These are phyloP conservation scores for Leptopilina clavipes DNA, from an alignment of 1,140 invertebrate species.

Conservation along the genomic window DNA sequence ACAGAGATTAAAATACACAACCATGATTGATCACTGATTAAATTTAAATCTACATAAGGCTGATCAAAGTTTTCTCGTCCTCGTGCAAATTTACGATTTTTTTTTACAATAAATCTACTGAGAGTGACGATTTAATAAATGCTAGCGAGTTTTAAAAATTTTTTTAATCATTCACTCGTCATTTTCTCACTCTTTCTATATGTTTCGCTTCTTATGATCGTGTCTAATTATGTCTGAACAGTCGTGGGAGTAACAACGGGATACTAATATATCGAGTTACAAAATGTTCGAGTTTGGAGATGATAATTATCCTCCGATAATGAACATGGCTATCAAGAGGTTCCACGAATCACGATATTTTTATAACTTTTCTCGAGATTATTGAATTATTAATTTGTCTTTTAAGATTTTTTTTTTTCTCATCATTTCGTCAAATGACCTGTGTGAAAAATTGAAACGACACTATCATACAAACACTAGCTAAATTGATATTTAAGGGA, in stretches of 20 bases:
- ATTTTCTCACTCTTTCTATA: constrained; percentile 11
- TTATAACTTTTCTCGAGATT: constrained; percentile 34
- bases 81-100: constrained; percentile 15
- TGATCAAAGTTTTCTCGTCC: constrained; percentile 9
- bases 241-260: constrained; percentile 24
- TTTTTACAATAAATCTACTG: constrained; percentile 23
- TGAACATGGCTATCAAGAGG: not conserved
- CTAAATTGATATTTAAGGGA: constrained; percentile 35
- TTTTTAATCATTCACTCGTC: constrained; percentile 22
- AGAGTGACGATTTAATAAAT: constrained; percentile 21
- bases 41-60: constrained; percentile 18
- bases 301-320: constrained; percentile 41
- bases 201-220: constrained; percentile 19
- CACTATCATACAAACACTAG: constrained; percentile 47
- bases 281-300: constrained; percentile 39
- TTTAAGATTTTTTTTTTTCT: too few relatives aligned
- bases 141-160: constrained; percentile 24
- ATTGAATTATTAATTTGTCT: constrained; percentile 8
- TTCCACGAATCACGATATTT: constrained; percentile 4
- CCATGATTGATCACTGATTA: constrained; percentile 27
- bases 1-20: not conserved
- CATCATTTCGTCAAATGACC: constrained; percentile 36
- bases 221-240: constrained; percentile 9
- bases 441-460: constrained; percentile 39
- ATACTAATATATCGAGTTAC: constrained; percentile 39